Percentiles rank a stretch among this genome's conserved stretches.
Evolutionary conservation across 2,113 vertebrate species (phyloP).

Genomic region (Illadopsis cleaveri): DNA sequence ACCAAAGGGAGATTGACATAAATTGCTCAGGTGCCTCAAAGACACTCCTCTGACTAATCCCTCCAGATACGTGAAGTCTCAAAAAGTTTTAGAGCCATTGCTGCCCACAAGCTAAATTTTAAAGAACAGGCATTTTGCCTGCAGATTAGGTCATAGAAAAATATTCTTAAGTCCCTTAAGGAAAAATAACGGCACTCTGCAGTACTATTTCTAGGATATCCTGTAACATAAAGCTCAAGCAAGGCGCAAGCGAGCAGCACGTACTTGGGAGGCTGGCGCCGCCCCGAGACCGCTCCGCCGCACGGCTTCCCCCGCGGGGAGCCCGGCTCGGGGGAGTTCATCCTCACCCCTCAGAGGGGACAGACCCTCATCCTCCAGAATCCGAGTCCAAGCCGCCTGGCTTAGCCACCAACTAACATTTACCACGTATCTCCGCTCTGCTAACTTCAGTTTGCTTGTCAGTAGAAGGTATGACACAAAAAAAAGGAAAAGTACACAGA

Average conservation of each 20-base stretch:
- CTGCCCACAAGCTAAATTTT: background rate
- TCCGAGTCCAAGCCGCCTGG: background rate
- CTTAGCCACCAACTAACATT: background rate
- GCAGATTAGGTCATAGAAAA: background rate
- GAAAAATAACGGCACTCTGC: background rate
- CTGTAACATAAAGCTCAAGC: fast-evolving
- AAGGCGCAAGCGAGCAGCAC: background rate
- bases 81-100: background rate
- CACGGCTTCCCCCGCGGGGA: background rate
- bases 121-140: background rate
- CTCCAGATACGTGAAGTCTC: background rate
- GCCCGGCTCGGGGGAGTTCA: fast-evolving
- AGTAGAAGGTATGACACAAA: background rate
- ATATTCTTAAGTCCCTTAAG: background rate
- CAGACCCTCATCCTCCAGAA: background rate
- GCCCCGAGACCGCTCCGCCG: background rate
- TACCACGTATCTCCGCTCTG: fast-evolving
- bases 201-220: fast-evolving
- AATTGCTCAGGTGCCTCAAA: background rate
- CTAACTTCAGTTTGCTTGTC: background rate
- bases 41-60: background rate
- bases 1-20: background rate
- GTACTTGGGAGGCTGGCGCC: background rate
- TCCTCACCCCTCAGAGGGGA: fast-evolving
- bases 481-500: background rate